Evolutionary conservation across 2,888 invertebrate species (phyloP), one percentile per base, ranked within the genome.

Genomic region (Caenorhabditis sinica): DNA sequence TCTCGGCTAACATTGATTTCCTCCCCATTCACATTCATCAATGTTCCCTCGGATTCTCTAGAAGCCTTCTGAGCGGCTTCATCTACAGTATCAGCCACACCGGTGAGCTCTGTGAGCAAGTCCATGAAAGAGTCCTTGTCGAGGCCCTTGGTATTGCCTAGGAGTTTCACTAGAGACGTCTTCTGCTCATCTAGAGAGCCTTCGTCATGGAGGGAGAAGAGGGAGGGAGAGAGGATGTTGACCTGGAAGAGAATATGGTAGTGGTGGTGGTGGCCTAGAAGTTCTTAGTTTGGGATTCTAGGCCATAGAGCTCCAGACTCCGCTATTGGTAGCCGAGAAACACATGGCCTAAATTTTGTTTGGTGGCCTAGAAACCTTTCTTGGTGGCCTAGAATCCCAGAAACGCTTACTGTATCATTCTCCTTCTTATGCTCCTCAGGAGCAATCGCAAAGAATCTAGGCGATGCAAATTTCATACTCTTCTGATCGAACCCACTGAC

Each of bases 91-190:
- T 88, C 88, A 3, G 85, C 75, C 1, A 88, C 88, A 0, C 90
- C 91, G 1, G 90, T 85, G 11, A 89, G 84, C 56, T 91, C 91
- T n/a, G 90, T 88, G n/a, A 91, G 83, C 40, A 91, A 63, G 61
- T 91, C 87, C 79, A 91, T 71, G 77, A 87, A 88, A 2, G 84
- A 71, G 51, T 90, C 86, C 20, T 89, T 89, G 36, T 90, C 90
- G 0, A 81, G 71, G 20, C 82, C 90, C 1, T 66, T 5, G 15
- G 51, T 63, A 8, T 80, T 36, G 13, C 79, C 85, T 15, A 76
- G 45, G n/a, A 81, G 49, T 6, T 53, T 40, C 0, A 69, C 43
- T 8, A 87, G 43, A 2, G 87, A 86, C 15, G 75, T 33, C 13
- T 74, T 75, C 28, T 81, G 69, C 83, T 90, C 90, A n/a, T 86